phyloP scores from a whole-genome alignment of 2,113 vertebrate species.

The Calonectris borealis region DNA sequence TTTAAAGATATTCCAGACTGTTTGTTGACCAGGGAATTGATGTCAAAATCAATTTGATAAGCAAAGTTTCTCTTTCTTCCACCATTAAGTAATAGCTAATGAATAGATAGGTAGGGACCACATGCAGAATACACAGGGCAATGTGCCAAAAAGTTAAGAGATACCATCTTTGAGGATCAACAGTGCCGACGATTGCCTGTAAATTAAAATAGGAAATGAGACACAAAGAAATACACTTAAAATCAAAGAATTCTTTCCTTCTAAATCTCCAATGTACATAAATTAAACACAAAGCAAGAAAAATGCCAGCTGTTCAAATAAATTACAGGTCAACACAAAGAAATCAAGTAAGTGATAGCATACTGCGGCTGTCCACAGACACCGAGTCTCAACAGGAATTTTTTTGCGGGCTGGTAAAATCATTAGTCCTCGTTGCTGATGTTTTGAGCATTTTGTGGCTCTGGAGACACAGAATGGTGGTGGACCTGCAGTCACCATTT shows the following conservation, averaged over 20 bases:
- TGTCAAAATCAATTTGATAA: slow-evolving; percentile 28
- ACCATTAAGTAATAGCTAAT: neutral
- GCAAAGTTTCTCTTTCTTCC: neutral
- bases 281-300: neutral
- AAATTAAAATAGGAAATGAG: neutral
- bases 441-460: neutral
- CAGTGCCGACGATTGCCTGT: neutral
- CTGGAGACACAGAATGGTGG: neutral
- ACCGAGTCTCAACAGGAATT: neutral
- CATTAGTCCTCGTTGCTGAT: neutral
- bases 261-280: neutral
- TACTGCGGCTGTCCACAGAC: neutral
- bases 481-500: neutral
- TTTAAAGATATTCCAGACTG: neutral
- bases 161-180: neutral
- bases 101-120: neutral
- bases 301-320: neutral
- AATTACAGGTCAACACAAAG: neutral
- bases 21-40: neutral
- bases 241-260: neutral
- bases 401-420: neutral
- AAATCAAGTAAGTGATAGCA: neutral
- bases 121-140: neutral
- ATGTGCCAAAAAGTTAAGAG: neutral
- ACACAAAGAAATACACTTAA: neutral